Conservation (phyloP, 1,140 invertebrate genomes). For the Drosophila punjabiensis region DNA sequence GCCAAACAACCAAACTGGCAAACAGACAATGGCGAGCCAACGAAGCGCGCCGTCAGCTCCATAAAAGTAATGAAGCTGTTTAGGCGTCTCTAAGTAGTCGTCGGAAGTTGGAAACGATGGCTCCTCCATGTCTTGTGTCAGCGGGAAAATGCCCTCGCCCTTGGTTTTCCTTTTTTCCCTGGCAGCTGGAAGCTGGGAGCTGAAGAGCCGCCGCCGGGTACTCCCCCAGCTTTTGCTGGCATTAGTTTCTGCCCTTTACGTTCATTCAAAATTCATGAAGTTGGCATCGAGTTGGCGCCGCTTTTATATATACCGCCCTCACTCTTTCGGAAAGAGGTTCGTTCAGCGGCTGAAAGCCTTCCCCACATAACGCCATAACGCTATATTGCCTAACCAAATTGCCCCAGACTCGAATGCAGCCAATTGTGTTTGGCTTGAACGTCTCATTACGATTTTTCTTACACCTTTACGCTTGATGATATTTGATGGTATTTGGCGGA, state of each 20-base stretch:
- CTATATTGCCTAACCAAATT: constrained; percentile 61
- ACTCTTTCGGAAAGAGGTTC: constrained; percentile 41
- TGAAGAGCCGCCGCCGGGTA: constrained; percentile 10
- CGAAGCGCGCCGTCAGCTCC: constrained; percentile 72
- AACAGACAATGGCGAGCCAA: constrained; percentile 78
- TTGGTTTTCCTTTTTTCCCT: constrained; percentile 25
- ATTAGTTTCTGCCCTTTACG: constrained; percentile 61
- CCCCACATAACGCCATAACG: constrained; percentile 45
- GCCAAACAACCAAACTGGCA: constrained; percentile 26
- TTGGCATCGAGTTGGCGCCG: constrained; percentile 72
- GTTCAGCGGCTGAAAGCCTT: constrained; percentile 59
- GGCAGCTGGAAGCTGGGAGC: neutral
- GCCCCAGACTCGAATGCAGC: constrained; percentile 52
- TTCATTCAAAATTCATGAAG: constrained; percentile 84
- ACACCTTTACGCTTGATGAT: constrained; percentile 62
- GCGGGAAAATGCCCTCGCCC: constrained; percentile 65
- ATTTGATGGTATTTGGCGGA: constrained; percentile 52
- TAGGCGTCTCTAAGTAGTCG: constrained; percentile 84
- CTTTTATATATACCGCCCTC: constrained; percentile 54
- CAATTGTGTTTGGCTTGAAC: constrained; percentile 51
- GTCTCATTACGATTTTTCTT: constrained; percentile 47
- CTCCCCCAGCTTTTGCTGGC: constrained; percentile 37
- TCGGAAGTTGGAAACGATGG: constrained; percentile 71
- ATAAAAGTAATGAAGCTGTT: constrained; percentile 84
- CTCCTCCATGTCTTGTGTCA: constrained; percentile 69